A percentile compares a stretch with the other conserved stretches of the same genome.
Conservation (phyloP, 2,797 vertebrate genomes). For the Steatocranus sp. region DNA sequence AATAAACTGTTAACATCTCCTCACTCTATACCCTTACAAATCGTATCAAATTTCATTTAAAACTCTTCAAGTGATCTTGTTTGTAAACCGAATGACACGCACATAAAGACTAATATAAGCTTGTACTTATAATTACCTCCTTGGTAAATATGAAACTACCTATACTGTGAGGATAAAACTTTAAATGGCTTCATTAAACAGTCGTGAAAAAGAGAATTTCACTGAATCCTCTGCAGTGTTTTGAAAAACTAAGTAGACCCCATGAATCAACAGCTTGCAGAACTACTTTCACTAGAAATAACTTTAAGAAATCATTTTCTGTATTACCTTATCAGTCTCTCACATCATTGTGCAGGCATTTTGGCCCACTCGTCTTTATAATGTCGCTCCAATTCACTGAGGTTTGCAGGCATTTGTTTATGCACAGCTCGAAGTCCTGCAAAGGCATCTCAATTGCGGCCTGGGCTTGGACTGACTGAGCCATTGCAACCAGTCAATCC, state of each 20-base stretch:
- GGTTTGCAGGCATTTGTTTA: neutral
- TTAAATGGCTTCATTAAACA: neutral
- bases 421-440: neutral
- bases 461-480: neutral
- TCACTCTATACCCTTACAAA: neutral
- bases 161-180: neutral
- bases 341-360: neutral
- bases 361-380: neutral
- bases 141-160: neutral
- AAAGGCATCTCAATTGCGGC: neutral
- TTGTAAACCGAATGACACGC: rapidly evolving
- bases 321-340: neutral
- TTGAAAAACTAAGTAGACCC: neutral
- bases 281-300: neutral
- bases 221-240: neutral
- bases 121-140: neutral
- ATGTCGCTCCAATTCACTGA: neutral
- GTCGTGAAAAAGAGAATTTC: neutral
- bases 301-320: neutral
- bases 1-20: neutral
- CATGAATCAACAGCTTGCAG: neutral
- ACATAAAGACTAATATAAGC: neutral
- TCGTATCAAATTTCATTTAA: neutral
- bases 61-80: neutral
- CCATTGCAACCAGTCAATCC: neutral